These are phyloP conservation scores for Buceros bicornis DNA, from an alignment of 2,797 vertebrate genomes.

Conservation along the genomic window DNA sequence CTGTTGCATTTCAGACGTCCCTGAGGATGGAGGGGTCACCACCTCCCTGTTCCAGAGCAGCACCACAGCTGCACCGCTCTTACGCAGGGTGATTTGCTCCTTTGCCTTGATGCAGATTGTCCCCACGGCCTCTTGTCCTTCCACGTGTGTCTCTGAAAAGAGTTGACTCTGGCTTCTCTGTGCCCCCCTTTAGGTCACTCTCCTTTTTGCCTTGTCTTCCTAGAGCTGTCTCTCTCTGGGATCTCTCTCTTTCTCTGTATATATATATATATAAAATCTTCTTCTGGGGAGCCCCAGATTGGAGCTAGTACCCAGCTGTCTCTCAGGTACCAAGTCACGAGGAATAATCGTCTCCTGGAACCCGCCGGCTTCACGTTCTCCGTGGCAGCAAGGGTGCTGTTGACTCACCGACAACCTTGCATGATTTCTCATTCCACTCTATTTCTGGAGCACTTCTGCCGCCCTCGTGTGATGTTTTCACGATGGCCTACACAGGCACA, in stretches of 20 bases:
- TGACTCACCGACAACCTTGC: not conserved
- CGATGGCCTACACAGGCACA: not conserved
- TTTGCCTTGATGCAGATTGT: not conserved
- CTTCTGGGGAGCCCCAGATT: not conserved
- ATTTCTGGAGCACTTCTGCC: conserved; percentile 16
- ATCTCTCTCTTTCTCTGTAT: too few species aligned
- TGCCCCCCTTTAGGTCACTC: not conserved
- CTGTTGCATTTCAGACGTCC: not conserved
- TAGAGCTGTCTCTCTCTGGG: not conserved
- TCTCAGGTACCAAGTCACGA: not conserved
- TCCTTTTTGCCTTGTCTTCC: not conserved
- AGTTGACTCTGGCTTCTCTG: not conserved
- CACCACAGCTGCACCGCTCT: not conserved
- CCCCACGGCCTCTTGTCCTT: not conserved
- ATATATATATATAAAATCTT: too few species aligned
- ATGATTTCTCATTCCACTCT: not conserved
- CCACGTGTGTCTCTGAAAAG: not conserved
- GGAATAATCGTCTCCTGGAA: not conserved
- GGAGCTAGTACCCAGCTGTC: not conserved
- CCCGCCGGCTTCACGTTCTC: not conserved
- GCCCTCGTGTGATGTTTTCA: not conserved
- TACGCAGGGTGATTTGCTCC: not conserved
- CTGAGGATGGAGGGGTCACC: not conserved
- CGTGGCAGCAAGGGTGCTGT: not conserved
- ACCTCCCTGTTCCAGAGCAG: not conserved